These are phyloP conservation scores for Baccha elongata DNA, from an alignment of 2,888 invertebrate genomes.

Conservation along the genomic window DNA sequence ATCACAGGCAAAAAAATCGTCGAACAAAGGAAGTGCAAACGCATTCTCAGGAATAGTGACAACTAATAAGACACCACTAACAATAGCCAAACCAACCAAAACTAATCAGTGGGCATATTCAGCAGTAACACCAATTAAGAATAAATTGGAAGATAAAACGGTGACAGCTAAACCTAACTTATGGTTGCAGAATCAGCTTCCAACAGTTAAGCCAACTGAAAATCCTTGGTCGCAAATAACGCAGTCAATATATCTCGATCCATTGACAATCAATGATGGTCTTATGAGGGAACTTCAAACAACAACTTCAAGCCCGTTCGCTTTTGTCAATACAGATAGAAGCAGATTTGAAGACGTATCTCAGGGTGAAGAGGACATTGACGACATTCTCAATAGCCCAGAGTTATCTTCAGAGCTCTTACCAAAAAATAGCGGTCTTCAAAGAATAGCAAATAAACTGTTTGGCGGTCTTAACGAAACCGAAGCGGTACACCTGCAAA, in stretches of 20 bases:
- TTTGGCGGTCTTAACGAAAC: conserved; percentile 90
- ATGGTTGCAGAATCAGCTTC: conserved; percentile 64
- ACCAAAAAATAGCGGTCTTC: conserved; percentile 86
- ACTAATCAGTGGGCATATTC: neutral
- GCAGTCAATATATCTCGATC: conserved; percentile 88
- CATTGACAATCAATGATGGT: conserved; percentile 88
- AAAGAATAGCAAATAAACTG: conserved; percentile 88
- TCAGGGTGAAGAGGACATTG: conserved; percentile 79
- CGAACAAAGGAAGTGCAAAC: neutral
- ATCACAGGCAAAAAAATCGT: neutral
- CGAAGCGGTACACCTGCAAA: conserved; percentile 88
- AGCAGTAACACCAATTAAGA: neutral
- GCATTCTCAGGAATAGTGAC: neutral
- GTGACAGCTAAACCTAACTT: neutral
- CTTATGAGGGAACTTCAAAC: conserved; percentile 82
- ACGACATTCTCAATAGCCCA: conserved; percentile 82
- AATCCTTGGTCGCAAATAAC: conserved; percentile 83
- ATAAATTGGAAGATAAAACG: neutral
- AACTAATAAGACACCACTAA: neutral
- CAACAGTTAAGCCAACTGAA: conserved; percentile 77
- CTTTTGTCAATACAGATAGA: conserved; percentile 74
- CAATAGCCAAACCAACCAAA: neutral
- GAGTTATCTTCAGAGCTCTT: conserved; percentile 83
- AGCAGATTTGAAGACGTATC: conserved; percentile 58
- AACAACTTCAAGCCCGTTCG: conserved; percentile 80